Base-by-base conservation (phyloP, 2,888 invertebrate genomes). In the Schizotus pectinicornis region DNA sequence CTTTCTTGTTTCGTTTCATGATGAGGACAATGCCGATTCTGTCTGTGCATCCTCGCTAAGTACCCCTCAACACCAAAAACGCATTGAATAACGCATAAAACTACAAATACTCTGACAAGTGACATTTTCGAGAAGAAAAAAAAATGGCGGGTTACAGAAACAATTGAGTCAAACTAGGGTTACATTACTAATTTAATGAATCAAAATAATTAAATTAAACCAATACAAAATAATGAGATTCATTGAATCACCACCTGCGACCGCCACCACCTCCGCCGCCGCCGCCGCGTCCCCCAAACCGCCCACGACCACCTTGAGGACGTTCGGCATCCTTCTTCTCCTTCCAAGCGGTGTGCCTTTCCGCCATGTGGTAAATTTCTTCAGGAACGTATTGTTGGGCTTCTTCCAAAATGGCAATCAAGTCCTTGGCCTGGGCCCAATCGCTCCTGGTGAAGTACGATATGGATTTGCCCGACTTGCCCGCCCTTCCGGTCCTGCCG, bases 401-500 rank as follows among this genome's bases (percentile, higher is more conserved):
- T 79, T 97, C 95, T 72, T 91, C 88, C 48, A 98, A 80, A 59
- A 98, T 95, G 45, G 85, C 83, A 35, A 97, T 94, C 2, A 98
- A 81, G 50, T 92, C 90, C 56, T 84, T 81, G 0, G 96, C 94
- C 72, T 90, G 86, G 7, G 83, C 85, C 93, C 95, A 95, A 78
- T 97, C 95, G 22, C 80, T 81, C 36, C 90, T 83, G 0, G 95
- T 88, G 62, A 98, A 81, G 68, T 92, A 88, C 51, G 94, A 92
- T 33, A 96, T 85, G 0, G 95, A 89, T 49, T 87, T 87, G 0
- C 98, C 97, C 0, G 85, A 86, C 58, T 86, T 86, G 9, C 97
- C 97, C 9, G 98, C 97, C 56, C 97, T 85, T 0, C 97, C 98
- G 0, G 97, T 98, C 59, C 98, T 85, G 0, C 97, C 97, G n/a